Evolutionary conservation across 2,113 vertebrate genomes (phyloP), one percentile per base, ranked within the genome.

Genomic region (Siniperca knerii): DNA sequence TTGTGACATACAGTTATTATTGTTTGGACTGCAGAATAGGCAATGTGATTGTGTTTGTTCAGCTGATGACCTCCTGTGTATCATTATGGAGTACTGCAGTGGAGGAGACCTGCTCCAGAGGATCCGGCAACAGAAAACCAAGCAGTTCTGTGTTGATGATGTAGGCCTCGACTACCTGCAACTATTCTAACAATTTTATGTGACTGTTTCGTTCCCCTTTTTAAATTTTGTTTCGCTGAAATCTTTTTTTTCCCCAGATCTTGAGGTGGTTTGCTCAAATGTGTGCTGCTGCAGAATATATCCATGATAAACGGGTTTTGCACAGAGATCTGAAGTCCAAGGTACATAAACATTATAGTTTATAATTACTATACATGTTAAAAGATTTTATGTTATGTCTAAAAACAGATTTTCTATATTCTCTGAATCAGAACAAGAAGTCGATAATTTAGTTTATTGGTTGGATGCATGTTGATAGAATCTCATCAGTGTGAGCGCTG

Each of bases 251-350:
- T 74, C 85, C 76, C 13, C 80, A 99, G 98, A 96, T 99, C 80
- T 93, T 99, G 87, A 94, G 90, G n/a, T 98, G 98, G 97, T 98
- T 98, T 90, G 93, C 96, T 88, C 97, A 99, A 84, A 97, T 99
- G 91, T 99, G 98, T 89, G 90, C 97, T 25, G 98, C 96, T 48
- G 92, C 97, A 66, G 96, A 96, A 61, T 92, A 99, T 68, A 96
- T 99, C 92, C 98, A 99, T 1, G 96, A 97, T 69, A 96, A 96
- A 75, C 92, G 92, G 57, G 96, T 98, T 50, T 91, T 98, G 65
- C 98, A 99, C 93, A 95, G 98, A 91, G 98, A 99, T 85, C 96
- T 99, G 84, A 99, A 99, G 84, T 97, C 98, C 67, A 99, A 98
- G 96, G 98, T 98, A 87, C 44, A 21, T 23, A 54, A 6, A 40